Conservation (phyloP, 2,888 invertebrate species). For the Dryococelus australis region DNA sequence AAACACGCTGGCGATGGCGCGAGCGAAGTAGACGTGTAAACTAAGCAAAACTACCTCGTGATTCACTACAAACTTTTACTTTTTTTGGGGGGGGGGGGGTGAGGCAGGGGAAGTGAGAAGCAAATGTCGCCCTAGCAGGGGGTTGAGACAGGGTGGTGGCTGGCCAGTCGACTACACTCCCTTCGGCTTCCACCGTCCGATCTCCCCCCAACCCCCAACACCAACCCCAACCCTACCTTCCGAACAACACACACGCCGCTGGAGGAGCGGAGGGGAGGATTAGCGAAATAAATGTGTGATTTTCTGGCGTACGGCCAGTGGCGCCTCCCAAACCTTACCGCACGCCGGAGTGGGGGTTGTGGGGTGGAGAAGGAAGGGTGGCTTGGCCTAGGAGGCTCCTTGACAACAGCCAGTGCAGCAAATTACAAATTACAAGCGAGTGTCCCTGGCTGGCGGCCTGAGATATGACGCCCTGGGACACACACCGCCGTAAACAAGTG, state of each 20-base stretch:
- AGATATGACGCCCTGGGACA: neutral
- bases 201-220: neutral
- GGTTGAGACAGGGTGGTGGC: neutral
- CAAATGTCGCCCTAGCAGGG: neutral
- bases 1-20: no score
- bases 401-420: constrained; percentile 3
- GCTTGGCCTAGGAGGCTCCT: neutral
- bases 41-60: neutral
- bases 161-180: neutral
- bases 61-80: neutral
- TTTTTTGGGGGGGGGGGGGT: neutral
- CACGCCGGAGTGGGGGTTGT: neutral
- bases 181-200: neutral
- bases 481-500: constrained; percentile 12
- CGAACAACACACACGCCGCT: neutral
- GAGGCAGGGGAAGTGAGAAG: neutral
- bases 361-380: neutral
- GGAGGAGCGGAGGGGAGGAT: neutral
- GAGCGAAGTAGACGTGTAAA: neutral
- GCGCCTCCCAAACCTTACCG: neutral
- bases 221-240: neutral
- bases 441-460: neutral
- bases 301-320: neutral
- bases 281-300: constrained; percentile 16
- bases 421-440: constrained; percentile 16